Evolutionary conservation across 2,888 invertebrate genomes (phyloP).

Genomic region (Sinodicranocentrus sp.): DNA sequence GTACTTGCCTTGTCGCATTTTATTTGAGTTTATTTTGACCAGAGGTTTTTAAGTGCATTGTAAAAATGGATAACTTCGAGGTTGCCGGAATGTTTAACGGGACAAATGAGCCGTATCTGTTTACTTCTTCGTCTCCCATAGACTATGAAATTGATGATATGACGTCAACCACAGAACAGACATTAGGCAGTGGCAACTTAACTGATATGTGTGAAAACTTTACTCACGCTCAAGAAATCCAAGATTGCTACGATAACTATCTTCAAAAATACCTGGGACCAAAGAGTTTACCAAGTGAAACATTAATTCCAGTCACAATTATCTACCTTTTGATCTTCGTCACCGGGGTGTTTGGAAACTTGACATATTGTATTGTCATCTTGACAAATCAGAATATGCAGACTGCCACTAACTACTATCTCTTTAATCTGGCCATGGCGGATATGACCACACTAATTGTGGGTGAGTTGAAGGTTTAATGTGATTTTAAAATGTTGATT

Average conservation of each 20-base stretch:
- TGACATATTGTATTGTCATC: conserved; percentile 78
- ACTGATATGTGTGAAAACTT: conserved; percentile 38
- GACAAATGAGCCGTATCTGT: conserved; percentile 23
- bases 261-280: conserved; percentile 77
- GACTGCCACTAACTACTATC: conserved; percentile 78
- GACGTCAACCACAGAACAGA: conserved; percentile 18
- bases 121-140: conserved; percentile 9
- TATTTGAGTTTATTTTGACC: too few species aligned
- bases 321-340: conserved; percentile 78
- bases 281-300: conserved; percentile 76
- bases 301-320: conserved; percentile 77
- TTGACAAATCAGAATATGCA: conserved; percentile 78
- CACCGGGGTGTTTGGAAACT: conserved; percentile 77
- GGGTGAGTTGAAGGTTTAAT: conserved; percentile 76
- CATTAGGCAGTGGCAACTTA: neutral
- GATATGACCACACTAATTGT: conserved; percentile 78
- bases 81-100: conserved; percentile 24
- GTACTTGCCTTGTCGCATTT: too few species aligned
- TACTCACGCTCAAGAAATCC: conserved; percentile 24
- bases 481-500: neutral
- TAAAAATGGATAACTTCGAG: conserved; percentile 38
- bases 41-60: too few species aligned
- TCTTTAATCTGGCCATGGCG: conserved; percentile 78
- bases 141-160: conserved; percentile 5
- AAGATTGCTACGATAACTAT: conserved; percentile 38